Base-by-base conservation (phyloP, 2,797 vertebrate genomes). In the Austrolebias charrua region DNA sequence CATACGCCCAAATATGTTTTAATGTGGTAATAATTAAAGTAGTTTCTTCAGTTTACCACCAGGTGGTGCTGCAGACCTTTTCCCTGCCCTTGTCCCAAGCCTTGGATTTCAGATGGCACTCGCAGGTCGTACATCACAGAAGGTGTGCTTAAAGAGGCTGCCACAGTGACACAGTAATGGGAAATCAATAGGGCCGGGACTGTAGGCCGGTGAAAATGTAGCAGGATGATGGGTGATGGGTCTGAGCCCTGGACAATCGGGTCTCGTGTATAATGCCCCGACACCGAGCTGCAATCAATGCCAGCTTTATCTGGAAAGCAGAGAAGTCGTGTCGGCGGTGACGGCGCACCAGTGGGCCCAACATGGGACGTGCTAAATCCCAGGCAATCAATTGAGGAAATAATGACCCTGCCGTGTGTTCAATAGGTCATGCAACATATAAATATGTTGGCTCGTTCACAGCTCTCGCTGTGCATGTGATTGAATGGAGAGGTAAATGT, bases 61-160 rank as follows among this genome's bases (percentile, higher is more conserved):
- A 86, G 89, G 68, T 85, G 82, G 80, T 45, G 63, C 20, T 78
- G 60, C 48, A 69, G 11, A 57, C 43, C 20, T 49, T 49, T 60
- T 53, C 24, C 14, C 1, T 47, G 2, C 20, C 6, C 14, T 24
- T 31, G 16, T 19, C 54, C 33, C 0, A 54, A 56, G 50, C 64
- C 19, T 59, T 63, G 69, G 51, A 47, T 72, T 73, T 66, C 78
- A 55, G 63, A 69, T 77, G 69, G 67, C 60, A 47, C 61, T 44
- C 63, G 50, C 53, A 69, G 75, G 82, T 85, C 52, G 73, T 92
- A 87, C 84, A 91, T 92, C 88, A 86, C 78, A 47, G 60, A 75
- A 79, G 66, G 74, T 88, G 88, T 91, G 88, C 84, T 92, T 92
- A 90, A 92, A 82, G 85, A 87, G 90, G 76, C 76, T 57, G 71